Conservation (phyloP, 2,888 invertebrate genomes). For the Nephrotoma guestfalica region DNA sequence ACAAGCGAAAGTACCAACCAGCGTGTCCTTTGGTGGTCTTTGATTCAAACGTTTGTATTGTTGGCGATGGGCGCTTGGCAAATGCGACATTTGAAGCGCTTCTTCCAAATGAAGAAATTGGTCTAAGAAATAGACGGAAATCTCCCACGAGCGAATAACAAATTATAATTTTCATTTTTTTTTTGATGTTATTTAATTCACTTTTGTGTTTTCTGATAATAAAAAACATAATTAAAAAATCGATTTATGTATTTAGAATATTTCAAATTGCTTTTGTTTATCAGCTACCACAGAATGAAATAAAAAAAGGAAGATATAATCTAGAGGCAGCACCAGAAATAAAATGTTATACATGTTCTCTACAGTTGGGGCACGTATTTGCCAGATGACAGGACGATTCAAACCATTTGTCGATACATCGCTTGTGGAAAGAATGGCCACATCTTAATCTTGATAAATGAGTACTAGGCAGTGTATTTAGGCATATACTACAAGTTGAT, state of each 20-base stretch:
- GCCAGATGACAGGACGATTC: neutral
- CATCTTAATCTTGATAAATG: neutral
- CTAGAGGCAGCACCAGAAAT: neutral
- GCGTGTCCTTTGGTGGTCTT: conserved; percentile 92
- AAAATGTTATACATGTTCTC: neutral
- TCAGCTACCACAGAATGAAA: neutral
- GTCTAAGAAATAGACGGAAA: conserved; percentile 41
- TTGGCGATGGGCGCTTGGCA: conserved; percentile 96
- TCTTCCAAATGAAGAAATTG: conserved; percentile 98
- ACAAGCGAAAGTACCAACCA: conserved; percentile 97
- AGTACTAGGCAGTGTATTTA: neutral
- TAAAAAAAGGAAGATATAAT: neutral
- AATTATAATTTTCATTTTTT: neutral
- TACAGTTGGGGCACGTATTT: neutral
- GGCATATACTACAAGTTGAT: neutral
- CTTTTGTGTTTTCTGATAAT: neutral
- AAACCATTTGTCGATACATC: neutral
- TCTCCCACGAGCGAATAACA: neutral
- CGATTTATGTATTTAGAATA: neutral
- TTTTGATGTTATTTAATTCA: neutral
- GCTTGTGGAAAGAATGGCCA: neutral
- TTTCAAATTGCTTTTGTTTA: neutral
- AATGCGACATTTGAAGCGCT: conserved; percentile 96
- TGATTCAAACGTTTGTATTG: conserved; percentile 80
- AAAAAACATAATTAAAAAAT: neutral